Conservation (phyloP, 2,113 vertebrate genomes). For the Macheiramphus alcinus region DNA sequence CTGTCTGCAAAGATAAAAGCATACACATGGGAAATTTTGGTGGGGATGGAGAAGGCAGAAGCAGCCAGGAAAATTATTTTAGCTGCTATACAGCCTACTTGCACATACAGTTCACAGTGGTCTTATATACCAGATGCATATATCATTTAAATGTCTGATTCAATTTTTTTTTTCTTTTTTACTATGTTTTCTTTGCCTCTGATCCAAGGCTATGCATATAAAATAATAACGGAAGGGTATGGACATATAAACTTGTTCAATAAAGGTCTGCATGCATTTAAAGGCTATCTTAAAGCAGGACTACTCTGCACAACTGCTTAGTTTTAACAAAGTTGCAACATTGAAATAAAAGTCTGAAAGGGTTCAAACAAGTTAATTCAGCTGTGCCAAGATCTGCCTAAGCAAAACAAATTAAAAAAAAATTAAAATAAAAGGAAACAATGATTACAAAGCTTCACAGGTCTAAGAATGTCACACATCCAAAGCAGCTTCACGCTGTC, state of each 20-base stretch:
- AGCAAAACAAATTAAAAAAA: not conserved
- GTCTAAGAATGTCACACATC: not conserved
- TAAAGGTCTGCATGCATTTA: not conserved
- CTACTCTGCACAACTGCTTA: not conserved
- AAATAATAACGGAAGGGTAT: not conserved
- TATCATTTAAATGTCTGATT: not conserved
- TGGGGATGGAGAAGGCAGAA: not conserved
- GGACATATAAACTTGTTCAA: not conserved
- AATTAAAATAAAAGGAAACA: not conserved
- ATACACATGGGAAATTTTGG: not conserved
- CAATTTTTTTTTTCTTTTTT: not conserved
- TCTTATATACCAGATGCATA: not conserved
- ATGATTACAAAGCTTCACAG: not conserved
- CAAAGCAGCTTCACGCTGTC: not conserved
- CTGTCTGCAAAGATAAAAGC: slow-evolving; percentile 75
- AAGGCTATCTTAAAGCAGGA: not conserved
- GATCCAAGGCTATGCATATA: not conserved
- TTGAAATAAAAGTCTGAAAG: not conserved
- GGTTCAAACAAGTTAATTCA: not conserved
- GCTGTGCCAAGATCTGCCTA: not conserved
- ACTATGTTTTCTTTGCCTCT: not conserved
- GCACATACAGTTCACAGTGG: not conserved
- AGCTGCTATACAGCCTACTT: not conserved
- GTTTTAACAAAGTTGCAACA: not conserved
- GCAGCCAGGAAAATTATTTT: not conserved